Evolutionary conservation across 2,113 vertebrate species (phyloP).

Genomic region (Willisornis vidua): DNA sequence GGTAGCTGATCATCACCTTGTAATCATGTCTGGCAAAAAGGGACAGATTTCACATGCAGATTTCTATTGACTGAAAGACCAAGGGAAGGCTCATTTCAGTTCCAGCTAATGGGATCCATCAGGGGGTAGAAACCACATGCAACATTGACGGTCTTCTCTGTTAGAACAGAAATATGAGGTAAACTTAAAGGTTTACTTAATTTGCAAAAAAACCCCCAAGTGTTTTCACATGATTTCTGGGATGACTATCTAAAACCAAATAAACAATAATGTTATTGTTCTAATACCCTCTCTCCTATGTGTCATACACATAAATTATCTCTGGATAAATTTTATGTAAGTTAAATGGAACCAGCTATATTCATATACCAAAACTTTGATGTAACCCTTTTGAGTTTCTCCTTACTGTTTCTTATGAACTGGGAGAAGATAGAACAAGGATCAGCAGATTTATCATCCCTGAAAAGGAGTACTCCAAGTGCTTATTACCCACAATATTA

Average conservation of each 20-base stretch:
- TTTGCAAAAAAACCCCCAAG: neutral
- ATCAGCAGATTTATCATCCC: neutral
- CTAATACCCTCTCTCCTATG: neutral
- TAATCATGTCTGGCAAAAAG: neutral
- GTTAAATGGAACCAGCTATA: neutral
- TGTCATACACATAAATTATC: neutral
- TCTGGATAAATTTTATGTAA: neutral
- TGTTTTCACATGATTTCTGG: neutral
- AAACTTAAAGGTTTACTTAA: neutral
- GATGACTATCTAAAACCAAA: neutral
- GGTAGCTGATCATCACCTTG: neutral
- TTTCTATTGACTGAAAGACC: neutral
- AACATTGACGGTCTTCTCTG: neutral
- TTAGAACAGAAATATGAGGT: neutral
- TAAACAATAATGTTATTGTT: neutral
- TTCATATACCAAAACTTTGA: neutral
- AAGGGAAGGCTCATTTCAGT: neutral
- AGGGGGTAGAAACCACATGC: neutral
- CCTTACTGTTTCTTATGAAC: neutral
- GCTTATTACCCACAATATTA: fast-evolving
- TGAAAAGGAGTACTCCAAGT: neutral
- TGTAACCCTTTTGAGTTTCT: neutral
- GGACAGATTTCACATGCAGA: neutral
- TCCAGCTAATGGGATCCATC: neutral
- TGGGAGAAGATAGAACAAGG: neutral